Conservation (phyloP, 2,888 invertebrate genomes). For the Chloroclysta siterata region DNA sequence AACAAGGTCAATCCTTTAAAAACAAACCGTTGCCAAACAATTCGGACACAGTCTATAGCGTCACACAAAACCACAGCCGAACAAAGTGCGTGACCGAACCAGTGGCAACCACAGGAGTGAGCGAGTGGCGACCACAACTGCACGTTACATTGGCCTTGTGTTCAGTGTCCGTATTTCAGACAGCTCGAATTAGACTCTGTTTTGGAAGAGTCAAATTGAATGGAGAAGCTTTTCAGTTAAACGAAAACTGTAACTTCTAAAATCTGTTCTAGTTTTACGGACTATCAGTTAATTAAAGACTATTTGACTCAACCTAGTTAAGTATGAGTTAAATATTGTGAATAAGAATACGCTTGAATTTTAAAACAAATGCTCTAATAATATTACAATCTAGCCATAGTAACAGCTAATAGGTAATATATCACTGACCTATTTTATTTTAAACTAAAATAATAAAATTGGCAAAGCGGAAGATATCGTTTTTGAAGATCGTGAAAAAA, state of each 20-base stretch:
- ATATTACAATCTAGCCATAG: too few relatives aligned
- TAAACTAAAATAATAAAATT: too few relatives aligned
- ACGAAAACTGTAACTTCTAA: not conserved
- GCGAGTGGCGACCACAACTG: not conserved
- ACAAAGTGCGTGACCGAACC: not conserved
- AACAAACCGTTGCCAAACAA: conserved; percentile 7
- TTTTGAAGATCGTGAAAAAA: too few relatives aligned
- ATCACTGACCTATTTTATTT: too few relatives aligned
- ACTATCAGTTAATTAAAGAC: too few relatives aligned
- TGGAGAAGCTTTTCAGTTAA: not conserved
- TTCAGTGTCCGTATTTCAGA: not conserved
- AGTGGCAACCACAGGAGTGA: not conserved
- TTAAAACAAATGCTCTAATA: too few relatives aligned
- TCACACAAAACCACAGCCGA: conserved; percentile 10
- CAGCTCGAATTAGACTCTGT: not conserved
- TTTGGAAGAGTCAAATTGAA: not conserved
- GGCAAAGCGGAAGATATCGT: too few relatives aligned
- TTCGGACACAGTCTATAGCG: conserved; percentile 2
- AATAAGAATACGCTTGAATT: too few relatives aligned
- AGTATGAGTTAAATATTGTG: too few relatives aligned
- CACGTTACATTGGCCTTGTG: not conserved
- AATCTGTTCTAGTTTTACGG: not conserved
- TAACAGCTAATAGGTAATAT: too few relatives aligned
- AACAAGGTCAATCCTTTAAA: not conserved
- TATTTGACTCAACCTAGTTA: too few relatives aligned